phyloP scores from a whole-genome alignment of 1,140 invertebrate species.

The Andricus grossulariae region DNA sequence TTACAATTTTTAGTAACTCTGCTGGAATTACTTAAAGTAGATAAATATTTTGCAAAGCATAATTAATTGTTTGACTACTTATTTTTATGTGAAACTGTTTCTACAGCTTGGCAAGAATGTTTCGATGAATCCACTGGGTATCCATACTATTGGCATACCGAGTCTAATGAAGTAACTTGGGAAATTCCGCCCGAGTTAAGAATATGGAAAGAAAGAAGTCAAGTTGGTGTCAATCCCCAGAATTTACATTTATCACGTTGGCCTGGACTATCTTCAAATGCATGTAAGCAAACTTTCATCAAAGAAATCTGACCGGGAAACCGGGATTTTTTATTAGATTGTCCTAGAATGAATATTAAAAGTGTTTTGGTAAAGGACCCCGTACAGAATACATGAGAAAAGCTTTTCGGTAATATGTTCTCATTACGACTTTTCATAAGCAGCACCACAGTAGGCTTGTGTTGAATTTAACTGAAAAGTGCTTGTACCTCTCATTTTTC shows the following conservation, averaged over 20 bases:
- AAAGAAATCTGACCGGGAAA: too few species aligned
- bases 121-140: slow-evolving; percentile 82
- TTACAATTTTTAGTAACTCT: slow-evolving; percentile 35
- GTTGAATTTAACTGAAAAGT: too few species aligned
- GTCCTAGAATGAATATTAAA: too few species aligned
- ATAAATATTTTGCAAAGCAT: slow-evolving; percentile 37
- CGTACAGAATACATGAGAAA: too few species aligned
- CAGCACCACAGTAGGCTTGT: too few species aligned
- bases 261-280: slow-evolving; percentile 54
- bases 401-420: too few species aligned
- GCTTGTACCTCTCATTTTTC: too few species aligned
- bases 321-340: too few species aligned
- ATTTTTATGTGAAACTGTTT: slow-evolving; percentile 23
- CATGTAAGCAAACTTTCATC: slow-evolving; percentile 48
- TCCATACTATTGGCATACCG: slow-evolving; percentile 85
- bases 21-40: slow-evolving; percentile 33
- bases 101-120: slow-evolving; percentile 82
- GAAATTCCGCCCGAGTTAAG: slow-evolving; percentile 80
- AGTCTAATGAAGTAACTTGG: slow-evolving; percentile 85
- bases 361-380: too few species aligned
- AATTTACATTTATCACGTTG: slow-evolving; percentile 60
- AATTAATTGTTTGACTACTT: too few species aligned
- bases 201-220: slow-evolving; percentile 54
- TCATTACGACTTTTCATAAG: too few species aligned
- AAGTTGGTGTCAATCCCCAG: slow-evolving; percentile 47